Evolutionary conservation across 2,113 vertebrate species (phyloP), one percentile per base, ranked within the genome.

Genomic region (Danionella cerebrum): DNA sequence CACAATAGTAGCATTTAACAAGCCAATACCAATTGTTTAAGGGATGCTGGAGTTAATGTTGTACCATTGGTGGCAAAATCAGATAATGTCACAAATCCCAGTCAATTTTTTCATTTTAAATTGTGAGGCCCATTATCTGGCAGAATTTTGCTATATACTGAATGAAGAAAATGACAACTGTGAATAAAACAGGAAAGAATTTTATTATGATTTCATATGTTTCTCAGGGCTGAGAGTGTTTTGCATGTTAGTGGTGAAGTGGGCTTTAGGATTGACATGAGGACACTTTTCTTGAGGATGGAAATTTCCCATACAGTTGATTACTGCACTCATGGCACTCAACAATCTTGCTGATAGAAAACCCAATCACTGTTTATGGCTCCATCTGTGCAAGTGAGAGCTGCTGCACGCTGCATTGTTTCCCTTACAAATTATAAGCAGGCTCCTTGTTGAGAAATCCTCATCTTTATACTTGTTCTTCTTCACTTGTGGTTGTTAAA

Each of bases 321-420:
- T 25, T 36, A 27, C 36, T 8, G 8, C 65, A 35, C 39, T 44
- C 14, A 13, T 42, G 11, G 16, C 65, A 25, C 57, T 60, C 2
- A 1, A 42, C 39, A 21, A 29, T 60, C 57, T 39, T 19, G 38
- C 22, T 58, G 57, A 42, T 14, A 42, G 38, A 25, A 16, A 44
- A 31, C 35, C 19, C 53, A 57, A 38, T 57, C 53, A 38, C 53
- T 38, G 35, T 57, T 57, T 57, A 57, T n/a, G 24, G n/a, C 57
- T 60, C 57, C 38, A 44, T 42, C 38, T 60, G 24, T 60, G 22
- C 2, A 8, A 44, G 4, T 27, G 11, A 45, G 25, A 13, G 39
- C 1, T 18, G 24, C 36, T 45, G 11, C 14, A 31, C 44, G 18
- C 1, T 0, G 6, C 16, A 27, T 21, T 62, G 4, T 62, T 33